phyloP scores from a whole-genome alignment of 2,888 invertebrate species.

The Apamea epomidion region DNA sequence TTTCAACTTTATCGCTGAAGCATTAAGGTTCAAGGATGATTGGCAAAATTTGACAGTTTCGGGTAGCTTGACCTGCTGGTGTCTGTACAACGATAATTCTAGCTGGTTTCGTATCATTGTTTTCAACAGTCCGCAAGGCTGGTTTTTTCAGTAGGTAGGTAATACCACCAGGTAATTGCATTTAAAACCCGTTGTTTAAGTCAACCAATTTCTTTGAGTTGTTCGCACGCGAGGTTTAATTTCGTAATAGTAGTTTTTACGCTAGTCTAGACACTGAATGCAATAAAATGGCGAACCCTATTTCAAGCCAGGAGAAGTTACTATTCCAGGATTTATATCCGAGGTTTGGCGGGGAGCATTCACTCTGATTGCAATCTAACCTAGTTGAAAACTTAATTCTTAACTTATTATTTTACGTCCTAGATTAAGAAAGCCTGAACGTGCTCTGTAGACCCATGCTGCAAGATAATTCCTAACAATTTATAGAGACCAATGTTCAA shows the following conservation, averaged over 20 bases:
- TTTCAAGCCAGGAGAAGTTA: background rate
- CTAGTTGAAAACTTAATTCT: background rate
- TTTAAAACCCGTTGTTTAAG: slow-evolving; percentile 19
- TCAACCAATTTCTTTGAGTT: slow-evolving; percentile 20
- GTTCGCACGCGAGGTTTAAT: slow-evolving; percentile 29
- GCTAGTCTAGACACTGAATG: background rate
- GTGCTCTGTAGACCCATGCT: background rate
- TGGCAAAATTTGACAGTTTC: too few relatives aligned
- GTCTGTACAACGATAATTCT: too few relatives aligned
- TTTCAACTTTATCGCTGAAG: too few relatives aligned
- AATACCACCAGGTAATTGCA: slow-evolving; percentile 19
- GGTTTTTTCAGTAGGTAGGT: slow-evolving; percentile 16
- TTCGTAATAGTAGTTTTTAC: slow-evolving; percentile 27
- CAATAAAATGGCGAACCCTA: background rate
- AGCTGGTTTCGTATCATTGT: slow-evolving; percentile 25
- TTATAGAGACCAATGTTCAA: slow-evolving; percentile 11
- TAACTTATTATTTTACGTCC: background rate
- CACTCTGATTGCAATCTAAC: background rate
- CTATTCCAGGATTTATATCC: background rate
- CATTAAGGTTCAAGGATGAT: too few relatives aligned
- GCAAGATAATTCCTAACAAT: slow-evolving; percentile 35
- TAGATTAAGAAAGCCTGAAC: slow-evolving; percentile 1
- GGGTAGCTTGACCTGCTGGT: too few relatives aligned
- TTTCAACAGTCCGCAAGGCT: slow-evolving; percentile 30
- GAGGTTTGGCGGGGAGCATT: background rate